Conservation (phyloP, 2,888 invertebrate species). For the Panopea generosa region DNA sequence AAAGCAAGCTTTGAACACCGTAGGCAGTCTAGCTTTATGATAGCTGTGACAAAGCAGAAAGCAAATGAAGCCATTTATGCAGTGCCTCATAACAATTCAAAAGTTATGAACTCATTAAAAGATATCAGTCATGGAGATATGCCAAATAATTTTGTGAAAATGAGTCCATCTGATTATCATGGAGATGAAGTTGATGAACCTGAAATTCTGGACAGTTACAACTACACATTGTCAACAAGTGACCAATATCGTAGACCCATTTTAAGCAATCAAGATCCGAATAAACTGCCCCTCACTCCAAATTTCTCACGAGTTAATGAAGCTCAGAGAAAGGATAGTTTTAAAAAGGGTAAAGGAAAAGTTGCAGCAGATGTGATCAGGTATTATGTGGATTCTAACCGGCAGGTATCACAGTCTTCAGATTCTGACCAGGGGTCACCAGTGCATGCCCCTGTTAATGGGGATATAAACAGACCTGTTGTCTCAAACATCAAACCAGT, state of each 20-base stretch:
- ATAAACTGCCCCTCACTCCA: conserved; percentile 63
- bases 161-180: conserved; percentile 16
- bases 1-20: conserved; percentile 73
- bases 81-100: conserved; percentile 64
- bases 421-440: conserved; percentile 61
- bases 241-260: conserved; percentile 78
- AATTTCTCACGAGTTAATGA: conserved; percentile 70
- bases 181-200: conserved; percentile 33
- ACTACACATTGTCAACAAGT: conserved; percentile 79
- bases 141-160: conserved; percentile 19
- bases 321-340: conserved; percentile 75
- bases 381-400: conserved; percentile 66
- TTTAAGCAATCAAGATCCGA: conserved; percentile 66
- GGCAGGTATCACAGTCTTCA: conserved; percentile 62
- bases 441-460: conserved; percentile 18
- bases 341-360: conserved; percentile 75
- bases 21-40: conserved; percentile 81
- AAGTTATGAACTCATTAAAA: conserved; percentile 43
- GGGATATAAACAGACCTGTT: conserved; percentile 6
- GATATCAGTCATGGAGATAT: conserved; percentile 26
- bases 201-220: conserved; percentile 69
- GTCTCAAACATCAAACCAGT: conserved; percentile 43
- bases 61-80: conserved; percentile 62
- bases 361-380: conserved; percentile 78
- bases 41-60: conserved; percentile 76